These are phyloP conservation scores for Perognathus longimembris DNA, from an alignment of 2,113 vertebrate genomes.

Conservation along the genomic window DNA sequence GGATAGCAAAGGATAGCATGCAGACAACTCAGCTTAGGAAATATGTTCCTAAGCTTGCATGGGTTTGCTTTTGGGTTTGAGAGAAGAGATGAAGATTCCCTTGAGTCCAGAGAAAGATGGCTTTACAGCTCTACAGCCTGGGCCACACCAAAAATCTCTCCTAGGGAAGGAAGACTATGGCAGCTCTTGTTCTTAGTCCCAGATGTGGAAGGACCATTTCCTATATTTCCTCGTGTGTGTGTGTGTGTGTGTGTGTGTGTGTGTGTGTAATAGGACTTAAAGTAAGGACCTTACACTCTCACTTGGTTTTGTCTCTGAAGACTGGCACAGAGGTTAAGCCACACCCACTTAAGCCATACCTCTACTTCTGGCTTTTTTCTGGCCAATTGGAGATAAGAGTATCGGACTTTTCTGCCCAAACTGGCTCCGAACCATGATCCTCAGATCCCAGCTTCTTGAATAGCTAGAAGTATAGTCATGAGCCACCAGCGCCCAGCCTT, in stretches of 20 bases:
- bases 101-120: not conserved
- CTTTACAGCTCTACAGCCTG: not conserved
- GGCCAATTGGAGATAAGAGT: too few species aligned
- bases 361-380: not conserved
- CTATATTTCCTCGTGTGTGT: not conserved
- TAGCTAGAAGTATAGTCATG: too few species aligned
- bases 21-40: not conserved
- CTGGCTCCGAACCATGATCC: too few species aligned
- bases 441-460: too few species aligned
- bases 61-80: constrained; percentile 1
- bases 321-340: too few species aligned
- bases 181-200: not conserved
- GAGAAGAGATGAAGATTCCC: not conserved
- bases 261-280: too few species aligned
- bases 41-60: not conserved
- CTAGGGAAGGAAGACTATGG: not conserved
- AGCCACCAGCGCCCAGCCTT: too few species aligned
- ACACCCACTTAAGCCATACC: too few species aligned
- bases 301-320: too few species aligned
- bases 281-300: too few species aligned
- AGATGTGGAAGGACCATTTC: not conserved
- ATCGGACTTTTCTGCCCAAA: too few species aligned
- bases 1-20: not conserved
- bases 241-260: too few species aligned
- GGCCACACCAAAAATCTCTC: not conserved